phyloP scores from a whole-genome alignment of 2,888 invertebrate genomes.

The Cataglyphis rosenhaueri region DNA sequence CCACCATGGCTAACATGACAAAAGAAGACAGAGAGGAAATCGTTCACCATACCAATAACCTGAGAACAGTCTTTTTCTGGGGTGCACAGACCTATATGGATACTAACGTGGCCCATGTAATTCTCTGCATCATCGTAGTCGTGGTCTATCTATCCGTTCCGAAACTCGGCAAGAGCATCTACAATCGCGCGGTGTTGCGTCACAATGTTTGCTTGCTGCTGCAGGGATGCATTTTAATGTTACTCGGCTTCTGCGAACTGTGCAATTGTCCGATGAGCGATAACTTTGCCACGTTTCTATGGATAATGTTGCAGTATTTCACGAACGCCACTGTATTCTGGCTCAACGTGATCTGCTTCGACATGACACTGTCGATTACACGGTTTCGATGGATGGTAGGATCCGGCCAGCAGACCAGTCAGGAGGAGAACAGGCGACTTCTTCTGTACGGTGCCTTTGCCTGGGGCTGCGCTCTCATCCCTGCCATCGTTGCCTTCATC shows the following conservation, averaged over 20 bases:
- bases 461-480: constrained; percentile 69
- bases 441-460: constrained; percentile 68
- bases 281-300: constrained; percentile 63
- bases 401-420: constrained; percentile 49
- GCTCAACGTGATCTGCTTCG: constrained; percentile 79
- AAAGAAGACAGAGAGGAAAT: not conserved
- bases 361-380: constrained; percentile 78
- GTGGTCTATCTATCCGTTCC: constrained; percentile 75
- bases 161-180: constrained; percentile 73
- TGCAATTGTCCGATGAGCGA: constrained; percentile 64
- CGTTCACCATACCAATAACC: constrained; percentile 1
- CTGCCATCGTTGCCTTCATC: constrained; percentile 72
- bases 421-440: constrained; percentile 69
- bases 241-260: constrained; percentile 71
- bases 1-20: not conserved
- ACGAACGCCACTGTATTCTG: constrained; percentile 78
- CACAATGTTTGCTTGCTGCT: constrained; percentile 76
- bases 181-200: constrained; percentile 76
- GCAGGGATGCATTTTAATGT: constrained; percentile 70
- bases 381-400: constrained; percentile 75
- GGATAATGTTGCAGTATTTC: constrained; percentile 76
- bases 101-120: constrained; percentile 76
- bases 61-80: constrained; percentile 75
- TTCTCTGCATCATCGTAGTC: constrained; percentile 75
- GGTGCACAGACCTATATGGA: constrained; percentile 78